phyloP scores from a whole-genome alignment of 2,113 vertebrate species.

The Colistium nudipinnis region DNA sequence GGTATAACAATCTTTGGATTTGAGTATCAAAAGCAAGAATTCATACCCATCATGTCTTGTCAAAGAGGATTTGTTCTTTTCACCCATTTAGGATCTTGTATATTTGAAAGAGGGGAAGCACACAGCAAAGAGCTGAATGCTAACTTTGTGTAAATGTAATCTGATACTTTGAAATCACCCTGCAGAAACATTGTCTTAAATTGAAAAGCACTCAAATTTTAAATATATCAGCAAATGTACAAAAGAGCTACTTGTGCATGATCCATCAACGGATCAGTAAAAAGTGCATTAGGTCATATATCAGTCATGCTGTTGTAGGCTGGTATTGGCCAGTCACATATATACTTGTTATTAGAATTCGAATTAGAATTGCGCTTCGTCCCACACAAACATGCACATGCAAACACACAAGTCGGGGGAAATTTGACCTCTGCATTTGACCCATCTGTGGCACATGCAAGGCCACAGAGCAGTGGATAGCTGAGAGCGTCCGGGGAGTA shows the following conservation, averaged over 20 bases:
- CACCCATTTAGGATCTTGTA: constrained; percentile 47
- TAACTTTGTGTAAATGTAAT: constrained; percentile 37
- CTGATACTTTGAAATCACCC: constrained; percentile 36
- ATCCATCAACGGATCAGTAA: not conserved
- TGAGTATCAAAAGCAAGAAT: constrained; percentile 48
- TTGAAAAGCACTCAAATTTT: not conserved
- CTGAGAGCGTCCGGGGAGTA: too few species aligned
- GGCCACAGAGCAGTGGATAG: too few species aligned
- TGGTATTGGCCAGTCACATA: too few species aligned
- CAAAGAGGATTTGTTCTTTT: constrained; percentile 38
- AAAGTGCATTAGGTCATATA: too few species aligned
- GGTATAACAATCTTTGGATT: constrained; percentile 39
- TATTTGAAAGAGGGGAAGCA: constrained; percentile 43
- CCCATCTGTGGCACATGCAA: too few species aligned
- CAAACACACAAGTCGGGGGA: too few species aligned
- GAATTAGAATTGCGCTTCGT: too few species aligned
- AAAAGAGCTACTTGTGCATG: not conserved
- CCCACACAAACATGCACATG: too few species aligned
- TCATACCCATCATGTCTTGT: constrained; percentile 34
- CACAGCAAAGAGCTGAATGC: constrained; percentile 13
- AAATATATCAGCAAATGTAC: not conserved
- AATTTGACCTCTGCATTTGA: too few species aligned
- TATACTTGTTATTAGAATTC: too few species aligned
- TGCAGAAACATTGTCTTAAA: not conserved
- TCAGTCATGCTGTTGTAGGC: too few species aligned